Conservation (phyloP, 2,797 vertebrate genomes). For the Synanceia verrucosa region DNA sequence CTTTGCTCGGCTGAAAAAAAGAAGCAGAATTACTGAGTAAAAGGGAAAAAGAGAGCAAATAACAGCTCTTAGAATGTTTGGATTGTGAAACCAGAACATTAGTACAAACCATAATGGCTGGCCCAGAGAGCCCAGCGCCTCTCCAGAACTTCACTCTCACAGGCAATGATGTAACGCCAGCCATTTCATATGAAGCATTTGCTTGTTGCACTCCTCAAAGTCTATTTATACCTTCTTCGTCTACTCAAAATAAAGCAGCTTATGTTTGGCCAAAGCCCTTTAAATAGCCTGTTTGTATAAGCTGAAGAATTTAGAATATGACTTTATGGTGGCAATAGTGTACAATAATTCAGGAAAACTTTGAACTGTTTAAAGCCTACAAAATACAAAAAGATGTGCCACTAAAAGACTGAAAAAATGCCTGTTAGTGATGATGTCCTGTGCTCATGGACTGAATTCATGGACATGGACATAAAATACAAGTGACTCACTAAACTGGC, state of each 20-base stretch:
- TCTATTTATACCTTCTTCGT: slow-evolving; percentile 86
- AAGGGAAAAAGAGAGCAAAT: slow-evolving; percentile 83
- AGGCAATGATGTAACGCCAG: slow-evolving; percentile 85
- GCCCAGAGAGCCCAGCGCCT: slow-evolving; percentile 74
- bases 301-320: slow-evolving; percentile 62
- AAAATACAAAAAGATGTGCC: slow-evolving; percentile 51
- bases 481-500: slow-evolving; percentile 65
- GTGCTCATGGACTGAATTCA: slow-evolving; percentile 41
- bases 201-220: slow-evolving; percentile 82
- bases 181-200: slow-evolving; percentile 85
- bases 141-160: slow-evolving; percentile 82
- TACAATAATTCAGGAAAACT: slow-evolving; percentile 44
- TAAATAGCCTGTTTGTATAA: slow-evolving; percentile 83
- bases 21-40: slow-evolving; percentile 80
- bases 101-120: slow-evolving; percentile 88
- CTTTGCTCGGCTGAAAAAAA: slow-evolving; percentile 76
- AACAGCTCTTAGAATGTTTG: slow-evolving; percentile 86
- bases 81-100: slow-evolving; percentile 88
- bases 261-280: slow-evolving; percentile 80
- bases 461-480: slow-evolving; percentile 59
- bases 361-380: slow-evolving; percentile 18
- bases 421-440: slow-evolving; percentile 46
- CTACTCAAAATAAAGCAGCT: slow-evolving; percentile 81
- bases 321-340: slow-evolving; percentile 44
- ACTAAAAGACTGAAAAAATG: slow-evolving; percentile 31